Evolutionary conservation across 2,888 invertebrate species (phyloP).

Genomic region (Lypha dubia): DNA sequence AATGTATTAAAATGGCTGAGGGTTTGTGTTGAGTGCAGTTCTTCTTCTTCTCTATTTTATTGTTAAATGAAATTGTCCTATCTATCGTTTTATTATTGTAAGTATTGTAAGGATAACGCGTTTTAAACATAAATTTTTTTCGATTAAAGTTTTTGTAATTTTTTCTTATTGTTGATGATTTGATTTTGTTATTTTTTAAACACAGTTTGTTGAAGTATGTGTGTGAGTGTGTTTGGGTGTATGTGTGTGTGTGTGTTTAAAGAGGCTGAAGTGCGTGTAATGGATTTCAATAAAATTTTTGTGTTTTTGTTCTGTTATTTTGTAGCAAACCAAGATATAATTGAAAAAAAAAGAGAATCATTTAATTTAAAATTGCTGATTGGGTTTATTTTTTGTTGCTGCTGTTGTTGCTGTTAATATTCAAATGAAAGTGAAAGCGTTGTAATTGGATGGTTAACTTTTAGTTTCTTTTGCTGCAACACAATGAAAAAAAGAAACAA

Average conservation of each 20-base stretch:
- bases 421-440: conserved; percentile 15
- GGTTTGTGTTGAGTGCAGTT: conserved; percentile 32
- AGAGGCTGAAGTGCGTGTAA: conserved; percentile 16
- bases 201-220: background rate
- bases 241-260: background rate
- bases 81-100: conserved; percentile 38
- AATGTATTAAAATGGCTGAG: conserved; percentile 29
- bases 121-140: conserved; percentile 24
- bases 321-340: conserved; percentile 10
- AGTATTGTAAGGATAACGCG: conserved; percentile 51
- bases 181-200: background rate
- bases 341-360: conserved; percentile 26
- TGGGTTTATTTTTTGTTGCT: background rate
- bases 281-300: conserved; percentile 43
- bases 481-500: background rate
- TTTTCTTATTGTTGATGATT: conserved; percentile 25
- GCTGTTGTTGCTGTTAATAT: conserved; percentile 6
- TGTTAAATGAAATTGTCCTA: conserved; percentile 15
- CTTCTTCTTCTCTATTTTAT: background rate
- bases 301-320: background rate
- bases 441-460: conserved; percentile 25
- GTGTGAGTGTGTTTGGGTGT: background rate
- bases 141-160: conserved; percentile 22
- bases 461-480: background rate
- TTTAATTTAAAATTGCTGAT: conserved; percentile 54